Conservation (phyloP, 1,140 invertebrate species). For the Cephus cinctus region DNA sequence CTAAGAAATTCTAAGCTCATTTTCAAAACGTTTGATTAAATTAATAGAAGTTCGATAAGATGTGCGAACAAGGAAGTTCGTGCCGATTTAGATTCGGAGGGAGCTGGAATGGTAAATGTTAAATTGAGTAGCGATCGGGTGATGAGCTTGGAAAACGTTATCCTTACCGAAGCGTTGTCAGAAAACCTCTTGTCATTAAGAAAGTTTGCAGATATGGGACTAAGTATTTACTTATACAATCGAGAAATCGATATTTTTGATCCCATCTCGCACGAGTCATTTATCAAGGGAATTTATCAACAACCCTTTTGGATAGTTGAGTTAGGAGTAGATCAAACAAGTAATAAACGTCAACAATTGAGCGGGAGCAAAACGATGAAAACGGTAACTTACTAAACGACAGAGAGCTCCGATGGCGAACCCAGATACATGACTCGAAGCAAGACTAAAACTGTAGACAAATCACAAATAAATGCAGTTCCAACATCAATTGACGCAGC, state of each 20-base stretch:
- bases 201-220: constrained; percentile 19
- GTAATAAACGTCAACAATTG: not conserved
- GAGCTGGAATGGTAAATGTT: not conserved
- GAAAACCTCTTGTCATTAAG: constrained; percentile 14
- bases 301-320: constrained; percentile 18
- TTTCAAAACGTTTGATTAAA: constrained; percentile 1
- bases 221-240: constrained; percentile 16
- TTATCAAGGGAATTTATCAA: constrained; percentile 17
- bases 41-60: not conserved
- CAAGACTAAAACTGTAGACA: not conserved
- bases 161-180: not conserved
- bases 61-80: not conserved
- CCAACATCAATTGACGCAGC: no score
- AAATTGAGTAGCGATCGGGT: not conserved
- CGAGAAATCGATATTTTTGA: constrained; percentile 19
- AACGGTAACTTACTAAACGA: constrained; percentile 5
- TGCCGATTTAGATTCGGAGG: not conserved
- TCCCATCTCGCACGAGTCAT: constrained; percentile 12
- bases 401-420: not conserved
- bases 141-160: constrained; percentile 8
- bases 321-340: constrained; percentile 9
- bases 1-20: not conserved
- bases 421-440: not conserved
- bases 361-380: not conserved
- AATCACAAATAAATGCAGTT: no score